These are phyloP conservation scores for Temnothorax unifasciatus DNA, from an alignment of 2,888 invertebrate species.

Conservation along the genomic window DNA sequence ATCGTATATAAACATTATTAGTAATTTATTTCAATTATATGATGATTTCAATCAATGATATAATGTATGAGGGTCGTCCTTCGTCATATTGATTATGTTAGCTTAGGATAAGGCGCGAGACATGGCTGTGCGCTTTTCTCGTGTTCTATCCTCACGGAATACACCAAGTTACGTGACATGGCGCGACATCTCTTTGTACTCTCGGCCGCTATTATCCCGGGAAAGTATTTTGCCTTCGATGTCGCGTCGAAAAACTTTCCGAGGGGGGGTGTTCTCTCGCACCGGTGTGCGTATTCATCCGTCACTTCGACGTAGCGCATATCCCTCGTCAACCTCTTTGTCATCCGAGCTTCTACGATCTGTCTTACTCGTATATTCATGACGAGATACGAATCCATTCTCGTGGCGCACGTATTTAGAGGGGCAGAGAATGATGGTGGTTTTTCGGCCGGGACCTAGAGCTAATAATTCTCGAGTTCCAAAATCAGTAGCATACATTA, in stretches of 20 bases:
- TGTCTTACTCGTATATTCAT: constrained; percentile 47
- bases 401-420: constrained; percentile 37
- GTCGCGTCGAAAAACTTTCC: constrained; percentile 47
- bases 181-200: constrained; percentile 54
- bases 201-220: constrained; percentile 48
- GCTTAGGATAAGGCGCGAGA: constrained; percentile 28
- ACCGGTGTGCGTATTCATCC: constrained; percentile 54
- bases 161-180: constrained; percentile 53
- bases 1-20: neutral
- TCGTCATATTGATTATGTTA: neutral
- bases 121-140: constrained; percentile 9
- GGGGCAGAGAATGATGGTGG: neutral
- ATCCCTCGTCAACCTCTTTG: constrained; percentile 48
- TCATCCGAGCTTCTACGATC: constrained; percentile 39
- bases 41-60: neutral
- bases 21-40: constrained; percentile 10
- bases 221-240: constrained; percentile 47
- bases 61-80: neutral
- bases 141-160: constrained; percentile 8
- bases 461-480: neutral
- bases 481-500: neutral
- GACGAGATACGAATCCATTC: constrained; percentile 48
- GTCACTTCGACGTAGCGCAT: constrained; percentile 57
- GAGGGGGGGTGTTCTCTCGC: constrained; percentile 8
- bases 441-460: neutral